A percentile compares a stretch with the other conserved stretches of the same genome.
These are phyloP conservation scores for Agonopterix heracliana DNA, from an alignment of 2,888 invertebrate genomes.

Conservation along the genomic window DNA sequence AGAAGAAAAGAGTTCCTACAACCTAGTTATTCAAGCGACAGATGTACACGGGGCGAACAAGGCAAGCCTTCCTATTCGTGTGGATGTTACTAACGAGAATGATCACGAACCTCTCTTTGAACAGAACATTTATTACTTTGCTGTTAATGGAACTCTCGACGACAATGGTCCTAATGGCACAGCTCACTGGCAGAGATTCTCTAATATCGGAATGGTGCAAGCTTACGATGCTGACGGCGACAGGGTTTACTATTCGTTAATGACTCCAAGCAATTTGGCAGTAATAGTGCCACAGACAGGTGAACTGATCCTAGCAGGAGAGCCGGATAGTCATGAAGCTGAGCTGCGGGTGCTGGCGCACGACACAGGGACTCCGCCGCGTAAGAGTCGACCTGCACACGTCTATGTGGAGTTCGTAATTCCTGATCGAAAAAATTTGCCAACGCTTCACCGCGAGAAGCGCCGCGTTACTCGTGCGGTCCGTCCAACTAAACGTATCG, in stretches of 20 bases:
- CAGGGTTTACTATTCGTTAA: constrained; percentile 89
- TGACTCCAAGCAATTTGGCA: constrained; percentile 86
- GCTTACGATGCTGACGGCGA: constrained; percentile 96
- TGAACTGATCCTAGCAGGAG: constrained; percentile 88
- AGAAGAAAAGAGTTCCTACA: constrained; percentile 83
- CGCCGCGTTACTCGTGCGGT: constrained; percentile 91
- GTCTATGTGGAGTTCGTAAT: constrained; percentile 84
- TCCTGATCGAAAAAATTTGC: constrained; percentile 76
- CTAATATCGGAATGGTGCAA: constrained; percentile 88
- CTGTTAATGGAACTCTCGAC: constrained; percentile 79
- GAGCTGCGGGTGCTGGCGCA: constrained; percentile 88
- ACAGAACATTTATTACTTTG: constrained; percentile 85
- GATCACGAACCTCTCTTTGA: constrained; percentile 94
- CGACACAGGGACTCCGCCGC: constrained; percentile 85
- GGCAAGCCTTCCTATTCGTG: constrained; percentile 84
- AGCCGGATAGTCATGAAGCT: constrained; percentile 81
- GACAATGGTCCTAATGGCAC: constrained; percentile 77
- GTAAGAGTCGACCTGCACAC: constrained; percentile 83
- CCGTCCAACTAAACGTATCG: constrained; percentile 95
- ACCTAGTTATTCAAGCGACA: constrained; percentile 86
- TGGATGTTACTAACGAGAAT: constrained; percentile 90
- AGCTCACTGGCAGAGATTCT: constrained; percentile 85
- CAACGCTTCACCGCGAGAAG: constrained; percentile 82
- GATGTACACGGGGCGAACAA: constrained; percentile 88
- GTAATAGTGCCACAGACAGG: constrained; percentile 96